These are phyloP conservation scores for Spinibarbus caldwelli DNA, from an alignment of 2,797 vertebrate genomes.

Conservation along the genomic window DNA sequence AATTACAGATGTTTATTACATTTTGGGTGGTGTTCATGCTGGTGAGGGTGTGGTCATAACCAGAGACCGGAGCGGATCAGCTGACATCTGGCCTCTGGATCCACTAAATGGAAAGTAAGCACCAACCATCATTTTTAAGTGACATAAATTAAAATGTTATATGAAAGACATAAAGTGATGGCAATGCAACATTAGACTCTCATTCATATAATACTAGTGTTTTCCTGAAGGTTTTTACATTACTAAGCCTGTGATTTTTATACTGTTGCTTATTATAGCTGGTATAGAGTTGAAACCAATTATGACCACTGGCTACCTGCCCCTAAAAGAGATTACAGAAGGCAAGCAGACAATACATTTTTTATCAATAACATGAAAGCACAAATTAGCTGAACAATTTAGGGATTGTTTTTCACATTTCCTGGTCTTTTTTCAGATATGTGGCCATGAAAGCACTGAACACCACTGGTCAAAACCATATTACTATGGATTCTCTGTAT, in stretches of 20 bases:
- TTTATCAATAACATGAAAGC: background rate
- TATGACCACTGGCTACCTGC: conserved; percentile 91
- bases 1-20: conserved; percentile 91
- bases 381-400: background rate
- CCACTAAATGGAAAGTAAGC: conserved; percentile 82
- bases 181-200: background rate
- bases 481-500: conserved; percentile 83
- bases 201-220: background rate
- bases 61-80: conserved; percentile 82
- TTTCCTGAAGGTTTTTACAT: background rate
- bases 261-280: conserved; percentile 74
- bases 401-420: background rate
- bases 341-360: conserved; percentile 70
- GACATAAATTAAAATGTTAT: background rate
- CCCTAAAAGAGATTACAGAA: conserved; percentile 80
- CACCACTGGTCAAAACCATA: conserved; percentile 83
- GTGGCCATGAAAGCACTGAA: conserved; percentile 87
- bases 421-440: conserved; percentile 74
- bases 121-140: background rate
- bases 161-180: background rate
- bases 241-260: background rate
- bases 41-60: conserved; percentile 89
- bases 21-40: conserved; percentile 81
- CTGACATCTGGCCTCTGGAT: conserved; percentile 91
- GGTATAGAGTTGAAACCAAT: conserved; percentile 95